phyloP scores from a whole-genome alignment of 1,140 invertebrate species.

The Zaprionus ghesquierei region DNA sequence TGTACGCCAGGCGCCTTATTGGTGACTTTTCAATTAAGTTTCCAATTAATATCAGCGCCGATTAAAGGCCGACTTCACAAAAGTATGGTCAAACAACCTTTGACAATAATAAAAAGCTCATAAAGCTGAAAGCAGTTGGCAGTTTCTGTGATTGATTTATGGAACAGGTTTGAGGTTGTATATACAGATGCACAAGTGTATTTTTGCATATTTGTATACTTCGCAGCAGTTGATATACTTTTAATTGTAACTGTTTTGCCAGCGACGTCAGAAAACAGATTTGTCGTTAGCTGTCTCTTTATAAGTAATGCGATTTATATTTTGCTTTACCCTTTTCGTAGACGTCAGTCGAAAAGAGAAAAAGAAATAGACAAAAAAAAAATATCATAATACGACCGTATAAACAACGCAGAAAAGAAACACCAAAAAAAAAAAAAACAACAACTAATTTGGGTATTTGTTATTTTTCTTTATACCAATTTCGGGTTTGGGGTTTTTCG shows the following conservation, averaged over 20 bases:
- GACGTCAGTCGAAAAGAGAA: conserved; percentile 57
- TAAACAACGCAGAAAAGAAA: conserved; percentile 46
- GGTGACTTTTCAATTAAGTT: conserved; percentile 58
- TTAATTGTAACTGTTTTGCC: conserved; percentile 30
- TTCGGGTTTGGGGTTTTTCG: conserved; percentile 67
- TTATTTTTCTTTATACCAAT: conserved; percentile 52
- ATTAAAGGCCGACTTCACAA: conserved; percentile 8
- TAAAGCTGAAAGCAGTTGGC: conserved; percentile 45
- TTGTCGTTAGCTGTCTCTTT: background rate
- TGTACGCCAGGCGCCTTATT: conserved; percentile 6
- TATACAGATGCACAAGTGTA: background rate
- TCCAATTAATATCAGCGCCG: conserved; percentile 42
- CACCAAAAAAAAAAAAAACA: conserved; percentile 40
- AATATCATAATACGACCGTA: conserved; percentile 8
- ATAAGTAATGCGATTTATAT: conserved; percentile 50
- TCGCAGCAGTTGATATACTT: conserved; percentile 13
- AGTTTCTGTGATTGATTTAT: conserved; percentile 66
- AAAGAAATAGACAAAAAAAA: conserved; percentile 35
- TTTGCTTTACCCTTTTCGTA: conserved; percentile 52
- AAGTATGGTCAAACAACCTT: conserved; percentile 54
- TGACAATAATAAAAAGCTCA: conserved; percentile 40
- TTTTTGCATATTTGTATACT: background rate
- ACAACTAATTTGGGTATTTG: conserved; percentile 56
- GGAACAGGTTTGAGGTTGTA: conserved; percentile 12
- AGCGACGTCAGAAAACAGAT: conserved; percentile 39